Base-by-base conservation (phyloP, 2,797 vertebrate species). In the Acipenser transmontanus region DNA sequence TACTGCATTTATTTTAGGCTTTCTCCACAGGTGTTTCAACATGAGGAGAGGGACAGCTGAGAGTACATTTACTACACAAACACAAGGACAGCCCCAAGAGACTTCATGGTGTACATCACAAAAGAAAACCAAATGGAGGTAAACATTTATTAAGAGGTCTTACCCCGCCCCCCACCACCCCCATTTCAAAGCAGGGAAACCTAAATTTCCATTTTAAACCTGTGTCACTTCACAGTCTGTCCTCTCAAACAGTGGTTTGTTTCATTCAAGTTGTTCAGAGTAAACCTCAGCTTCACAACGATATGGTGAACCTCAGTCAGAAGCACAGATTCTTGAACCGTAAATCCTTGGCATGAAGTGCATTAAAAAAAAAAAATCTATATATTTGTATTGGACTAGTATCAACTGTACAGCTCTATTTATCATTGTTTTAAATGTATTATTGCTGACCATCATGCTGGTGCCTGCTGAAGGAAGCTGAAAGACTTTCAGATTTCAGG, bases 191-290 rank as follows among this genome's bases (percentile, higher is more conserved):
- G 34, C 34, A 34, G 34, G 4, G 34, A 34, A 34, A 34, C 34
- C 4, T 34, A 3, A 34, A 34, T 34, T 4, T 3, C 34, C 34
- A 34, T 34, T 34, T 34, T 34, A 34, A 34, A 34, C 34, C 34
- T 34, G 34, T 34, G 92, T 92, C 68, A 95, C 94, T 70, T 93
- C 92, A 76, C 97, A 99, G 77, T 99, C 93, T 48, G 99, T 84
- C 68, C 91, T 99, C 84, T 99, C 97, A 84, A 99, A 99, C 66
- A 98, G 76, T 9, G 97, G 97, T 72, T 90, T 92, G 78, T 99
- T 99, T 99, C 97, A 67, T 99, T 99, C 69, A 98, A 76, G 77
- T 99, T 99, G 77, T 92, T 98, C 74, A 99, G 86, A 1, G 84
- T 93, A 66, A 52, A 91, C 88, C 84, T 99, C 97, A 62, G 93